Evolutionary conservation across 37 sponge, comb jelly and placozoan species (phyloP), one percentile per base, ranked within the genome.

Genomic region (Agelas oroides): DNA sequence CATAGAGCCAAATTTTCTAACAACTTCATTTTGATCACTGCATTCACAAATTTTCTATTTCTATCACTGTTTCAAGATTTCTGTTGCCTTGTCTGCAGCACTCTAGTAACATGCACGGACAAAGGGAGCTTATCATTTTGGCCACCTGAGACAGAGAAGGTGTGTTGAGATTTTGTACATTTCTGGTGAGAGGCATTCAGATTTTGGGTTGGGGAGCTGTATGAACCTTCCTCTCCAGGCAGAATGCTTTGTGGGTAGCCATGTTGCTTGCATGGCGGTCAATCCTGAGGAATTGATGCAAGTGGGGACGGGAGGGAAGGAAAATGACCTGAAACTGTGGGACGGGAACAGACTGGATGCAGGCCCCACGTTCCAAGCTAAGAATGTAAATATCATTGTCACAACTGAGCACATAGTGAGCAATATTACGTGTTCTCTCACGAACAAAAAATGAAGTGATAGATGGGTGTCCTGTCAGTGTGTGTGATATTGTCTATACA

Each of bases 251-350:
- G 82, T 76, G 28, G 91, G 91, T 1, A 61, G 12, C 28, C 21
- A 65, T 17, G 65, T 80, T 28, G 40, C 54, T n/a, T 61, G 76
- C 69, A 94, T 94, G 94, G 55, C 38, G 16, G 85, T 66, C 36
- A 94, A 76, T 68, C 76, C 84, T 31, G 71, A 73, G 2, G 17
- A 52, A 14, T 54, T 20, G 24, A 66, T 90, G 63, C 88, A 82
- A 53, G 89, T 94, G 59, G 95, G 92, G 17, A 94, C 95, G 0
- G 95, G 95, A 65, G 95, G 95, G 14, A 84, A 76, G 37, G 89
- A 91, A 57, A 91, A 88, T 38, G 76, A 87, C 59, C 54, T 94
- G 73, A 88, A 91, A 53, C 67, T 94, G 25, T 94, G 95, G 95
- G 95, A 94, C 76, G 86, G 86, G 20, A 82, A 80, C 53, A 79